Evolutionary conservation across 2,797 vertebrate genomes (phyloP).

Genomic region (Anomalospiza imberbis): DNA sequence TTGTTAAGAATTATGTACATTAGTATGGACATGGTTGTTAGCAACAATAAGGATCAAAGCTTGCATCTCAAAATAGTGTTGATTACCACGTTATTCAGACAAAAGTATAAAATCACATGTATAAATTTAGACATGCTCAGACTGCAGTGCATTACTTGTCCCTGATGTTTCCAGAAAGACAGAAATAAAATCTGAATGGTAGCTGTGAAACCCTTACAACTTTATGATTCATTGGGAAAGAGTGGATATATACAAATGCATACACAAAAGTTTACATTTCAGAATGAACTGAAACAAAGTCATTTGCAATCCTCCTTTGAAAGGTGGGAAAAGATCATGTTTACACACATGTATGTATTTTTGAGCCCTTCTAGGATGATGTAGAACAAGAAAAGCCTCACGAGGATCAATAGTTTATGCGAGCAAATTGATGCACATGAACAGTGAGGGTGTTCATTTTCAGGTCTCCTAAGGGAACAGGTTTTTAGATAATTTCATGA

Average conservation of each 20-base stretch:
- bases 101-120: not conserved
- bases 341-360: not conserved
- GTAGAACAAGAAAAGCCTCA: not conserved
- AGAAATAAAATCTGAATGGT: not conserved
- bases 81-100: not conserved
- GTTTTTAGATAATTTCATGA: constrained; percentile 7
- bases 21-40: not conserved
- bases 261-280: not conserved
- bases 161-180: not conserved
- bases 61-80: not conserved
- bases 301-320: not conserved
- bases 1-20: not conserved
- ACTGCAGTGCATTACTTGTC: not conserved
- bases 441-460: not conserved
- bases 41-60: constrained; percentile 2
- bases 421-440: not conserved
- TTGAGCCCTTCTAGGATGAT: not conserved
- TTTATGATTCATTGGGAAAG: not conserved
- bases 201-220: not conserved
- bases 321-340: not conserved
- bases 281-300: not conserved
- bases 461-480: not conserved
- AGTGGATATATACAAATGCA: not conserved
- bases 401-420: not conserved
- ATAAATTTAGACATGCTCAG: not conserved